Conservation (phyloP, 2,888 invertebrate genomes). For the Eledona agricola region DNA sequence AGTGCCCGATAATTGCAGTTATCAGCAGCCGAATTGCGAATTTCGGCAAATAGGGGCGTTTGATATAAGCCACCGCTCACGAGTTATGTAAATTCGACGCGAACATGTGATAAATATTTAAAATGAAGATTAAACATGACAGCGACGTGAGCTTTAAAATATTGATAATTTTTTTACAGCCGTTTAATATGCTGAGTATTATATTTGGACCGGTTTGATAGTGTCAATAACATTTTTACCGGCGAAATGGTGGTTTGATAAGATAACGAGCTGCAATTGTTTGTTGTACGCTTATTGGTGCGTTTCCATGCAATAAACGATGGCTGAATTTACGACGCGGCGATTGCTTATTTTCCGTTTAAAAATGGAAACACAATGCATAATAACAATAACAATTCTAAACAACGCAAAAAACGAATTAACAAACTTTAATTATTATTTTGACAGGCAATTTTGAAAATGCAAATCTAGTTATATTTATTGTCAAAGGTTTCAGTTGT, state of each 20-base stretch:
- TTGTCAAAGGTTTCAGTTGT: no score
- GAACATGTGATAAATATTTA: constrained; percentile 19
- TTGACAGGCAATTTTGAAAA: no score
- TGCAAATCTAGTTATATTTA: no score
- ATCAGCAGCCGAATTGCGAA: constrained; percentile 2
- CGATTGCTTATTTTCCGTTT: no score
- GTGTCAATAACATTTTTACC: constrained; percentile 16
- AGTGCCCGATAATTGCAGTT: no score
- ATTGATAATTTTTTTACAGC: constrained; percentile 16
- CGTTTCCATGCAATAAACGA: no score
- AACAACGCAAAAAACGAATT: no score
- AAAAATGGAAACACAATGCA: no score
- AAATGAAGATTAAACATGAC: constrained; percentile 11
- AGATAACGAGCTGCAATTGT: background rate
- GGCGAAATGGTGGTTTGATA: constrained; percentile 1
- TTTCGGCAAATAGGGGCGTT: constrained; percentile 18
- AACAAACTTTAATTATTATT: no score
- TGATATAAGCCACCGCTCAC: constrained; percentile 13
- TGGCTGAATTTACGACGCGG: no score
- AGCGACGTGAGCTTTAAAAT: constrained; percentile 16
- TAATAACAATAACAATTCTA: no score
- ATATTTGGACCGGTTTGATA: background rate
- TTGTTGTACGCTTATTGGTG: no score
- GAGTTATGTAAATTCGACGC: constrained; percentile 17
- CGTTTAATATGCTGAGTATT: constrained; percentile 10